phyloP scores from a whole-genome alignment of 2,888 invertebrate species.

The Tiphia femorata region DNA sequence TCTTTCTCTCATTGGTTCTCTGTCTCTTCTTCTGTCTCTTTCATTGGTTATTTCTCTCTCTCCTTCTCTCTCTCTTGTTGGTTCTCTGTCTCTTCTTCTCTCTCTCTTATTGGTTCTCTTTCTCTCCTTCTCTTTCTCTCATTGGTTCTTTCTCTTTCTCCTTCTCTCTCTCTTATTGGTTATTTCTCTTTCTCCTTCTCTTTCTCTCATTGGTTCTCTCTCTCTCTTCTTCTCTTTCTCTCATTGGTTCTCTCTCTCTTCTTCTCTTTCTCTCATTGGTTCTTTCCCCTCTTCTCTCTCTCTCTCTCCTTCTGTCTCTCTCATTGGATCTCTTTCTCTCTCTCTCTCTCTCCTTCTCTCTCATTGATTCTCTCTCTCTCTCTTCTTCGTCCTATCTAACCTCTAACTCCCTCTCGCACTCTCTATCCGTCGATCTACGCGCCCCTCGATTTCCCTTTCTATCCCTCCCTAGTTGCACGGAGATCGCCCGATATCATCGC shows the following conservation, averaged over 20 bases:
- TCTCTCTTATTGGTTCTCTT: slow-evolving; percentile 2
- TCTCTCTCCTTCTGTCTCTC: background rate
- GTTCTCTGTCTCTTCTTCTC: slow-evolving; percentile 5
- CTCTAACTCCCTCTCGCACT: background rate
- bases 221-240: too few species aligned
- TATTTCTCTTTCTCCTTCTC: background rate
- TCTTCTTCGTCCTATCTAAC: background rate
- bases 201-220: too few species aligned
- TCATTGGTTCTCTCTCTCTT: slow-evolving; percentile 3
- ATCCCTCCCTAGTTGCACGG: too few species aligned
- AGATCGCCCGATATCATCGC: too few species aligned
- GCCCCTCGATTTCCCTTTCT: too few species aligned
- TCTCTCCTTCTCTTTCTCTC: slow-evolving; percentile 10
- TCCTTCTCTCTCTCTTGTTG: slow-evolving; percentile 4
- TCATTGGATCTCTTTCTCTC: background rate
- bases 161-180: background rate
- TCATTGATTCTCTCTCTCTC: background rate
- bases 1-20: background rate
- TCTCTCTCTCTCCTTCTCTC: background rate
- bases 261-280: background rate
- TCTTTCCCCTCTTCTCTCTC: background rate
- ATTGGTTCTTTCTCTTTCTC: background rate
- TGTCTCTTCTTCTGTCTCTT: slow-evolving; percentile 7
- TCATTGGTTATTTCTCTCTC: background rate
- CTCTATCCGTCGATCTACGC: too few species aligned